Evolutionary conservation across 1,140 invertebrate species (phyloP), one percentile per base, ranked within the genome.

Genomic region (Drosophila subobscura): DNA sequence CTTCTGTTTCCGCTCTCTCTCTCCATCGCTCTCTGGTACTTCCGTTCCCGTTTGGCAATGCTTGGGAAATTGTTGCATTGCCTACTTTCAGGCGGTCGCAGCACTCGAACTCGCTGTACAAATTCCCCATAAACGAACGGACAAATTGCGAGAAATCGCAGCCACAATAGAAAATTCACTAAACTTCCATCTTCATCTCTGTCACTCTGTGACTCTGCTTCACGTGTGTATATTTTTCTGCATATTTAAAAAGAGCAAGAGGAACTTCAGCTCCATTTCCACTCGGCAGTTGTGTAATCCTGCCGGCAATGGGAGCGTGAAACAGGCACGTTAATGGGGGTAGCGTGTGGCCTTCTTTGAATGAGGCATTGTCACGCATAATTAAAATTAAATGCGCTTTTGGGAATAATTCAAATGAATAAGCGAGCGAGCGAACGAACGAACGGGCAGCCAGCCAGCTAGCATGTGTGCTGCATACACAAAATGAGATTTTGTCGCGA

Each of bases 331-430:
- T 14, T 37, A 22, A 60, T 2, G 40, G 16, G 7, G 12, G 60
- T 5, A 33, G n/a, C 16, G 42, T 29, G 20, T 2, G 33, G 33
- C 41, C 27, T 56, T 64, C 33, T 59, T 50, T 81, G 79, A 80
- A 84, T 84, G 78, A 86, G 81, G 71, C 83, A 76, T 83, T 90
- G 88, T 90, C 88, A 90, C 81, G 88, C 88, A 84, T 90, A 90
- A 90, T 90, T 90, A 90, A 90, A 90, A 90, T 90, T 90, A 90
- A 90, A 90, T 90, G 76, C 79, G 88, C 88, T 90, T 90, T 83
- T 81, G 88, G 88, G 88, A 90, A 90, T 90, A 90, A 90, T 90
- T 90, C 86, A 90, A 90, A 90, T 89, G 86, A 90, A 90, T 90
- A 84, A 90, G 79, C 88, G 78, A 88, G 83, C 78, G 84, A 81